Percentiles rank a stretch among this genome's conserved stretches.
phyloP scores from a whole-genome alignment of 2,888 invertebrate species.

The Charanyca ferruginea region DNA sequence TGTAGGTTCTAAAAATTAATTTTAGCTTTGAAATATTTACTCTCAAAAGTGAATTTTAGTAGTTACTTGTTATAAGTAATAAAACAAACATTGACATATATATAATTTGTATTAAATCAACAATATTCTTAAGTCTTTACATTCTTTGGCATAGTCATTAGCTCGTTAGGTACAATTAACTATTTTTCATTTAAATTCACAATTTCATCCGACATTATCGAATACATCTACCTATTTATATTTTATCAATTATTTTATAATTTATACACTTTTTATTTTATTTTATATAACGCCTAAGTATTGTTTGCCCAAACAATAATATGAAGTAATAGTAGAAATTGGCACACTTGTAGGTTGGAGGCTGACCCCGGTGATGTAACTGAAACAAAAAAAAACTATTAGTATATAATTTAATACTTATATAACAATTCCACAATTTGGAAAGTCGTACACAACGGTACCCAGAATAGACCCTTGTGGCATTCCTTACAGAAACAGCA shows the following conservation, averaged over 20 bases:
- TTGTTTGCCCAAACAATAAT: slow-evolving; percentile 84
- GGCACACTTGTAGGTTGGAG: slow-evolving; percentile 81
- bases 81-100: slow-evolving; percentile 80
- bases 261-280: slow-evolving; percentile 67
- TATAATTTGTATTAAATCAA: slow-evolving; percentile 91
- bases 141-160: slow-evolving; percentile 89
- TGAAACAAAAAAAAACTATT: slow-evolving; percentile 72
- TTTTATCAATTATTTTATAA: slow-evolving; percentile 72
- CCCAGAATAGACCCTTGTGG: neutral
- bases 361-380: slow-evolving; percentile 88
- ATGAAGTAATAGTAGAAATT: slow-evolving; percentile 80
- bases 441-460: neutral
- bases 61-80: too few relatives aligned
- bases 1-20: too few relatives aligned
- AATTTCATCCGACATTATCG: slow-evolving; percentile 77
- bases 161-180: slow-evolving; percentile 80
- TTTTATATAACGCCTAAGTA: slow-evolving; percentile 74
- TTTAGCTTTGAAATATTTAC: too few relatives aligned
- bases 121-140: slow-evolving; percentile 89
- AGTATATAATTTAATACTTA: slow-evolving; percentile 1
- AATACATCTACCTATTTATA: slow-evolving; percentile 81
- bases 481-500: neutral
- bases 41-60: too few relatives aligned
- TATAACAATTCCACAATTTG: too few relatives aligned
- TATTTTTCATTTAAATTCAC: slow-evolving; percentile 82